phyloP scores from a whole-genome alignment of 2,797 vertebrate species.

The Melanotaenia trifasciata region DNA sequence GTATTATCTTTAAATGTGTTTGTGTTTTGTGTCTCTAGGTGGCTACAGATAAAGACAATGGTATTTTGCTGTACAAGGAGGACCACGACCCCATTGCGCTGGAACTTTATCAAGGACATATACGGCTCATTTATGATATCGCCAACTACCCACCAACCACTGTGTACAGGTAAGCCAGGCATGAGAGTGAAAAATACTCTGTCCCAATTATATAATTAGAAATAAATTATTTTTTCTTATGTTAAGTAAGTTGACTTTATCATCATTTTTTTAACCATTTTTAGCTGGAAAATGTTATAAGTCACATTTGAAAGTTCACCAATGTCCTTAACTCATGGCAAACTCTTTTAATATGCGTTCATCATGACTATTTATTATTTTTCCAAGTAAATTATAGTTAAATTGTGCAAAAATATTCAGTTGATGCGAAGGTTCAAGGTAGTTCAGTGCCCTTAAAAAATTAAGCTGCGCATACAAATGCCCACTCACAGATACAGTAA shows the following conservation, averaged over 20 bases:
- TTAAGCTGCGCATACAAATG: not conserved
- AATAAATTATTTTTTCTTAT: too few relatives aligned
- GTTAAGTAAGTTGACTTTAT: not conserved
- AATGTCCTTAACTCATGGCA: not conserved
- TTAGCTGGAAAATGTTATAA: not conserved
- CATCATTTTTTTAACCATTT: not conserved
- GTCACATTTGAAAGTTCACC: too few relatives aligned
- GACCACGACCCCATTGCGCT: conserved; percentile 94
- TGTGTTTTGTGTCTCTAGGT: conserved; percentile 78
- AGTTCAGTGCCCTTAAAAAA: not conserved
- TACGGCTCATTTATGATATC: conserved; percentile 93
- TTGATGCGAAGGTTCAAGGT: not conserved
- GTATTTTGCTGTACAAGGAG: conserved; percentile 93
- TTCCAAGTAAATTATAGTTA: not conserved
- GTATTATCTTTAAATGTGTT: not conserved
- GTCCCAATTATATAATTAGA: not conserved
- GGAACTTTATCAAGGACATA: conserved; percentile 96
- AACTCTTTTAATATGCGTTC: not conserved
- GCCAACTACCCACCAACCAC: conserved; percentile 90
- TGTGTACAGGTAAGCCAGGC: conserved; percentile 69
- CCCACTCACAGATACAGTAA: too few relatives aligned
- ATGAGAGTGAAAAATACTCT: not conserved
- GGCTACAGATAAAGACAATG: conserved; percentile 95
- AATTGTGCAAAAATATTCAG: not conserved
- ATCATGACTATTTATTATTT: not conserved